Evolutionary conservation across 2,113 vertebrate genomes (phyloP), one percentile per base, ranked within the genome.

Genomic region (Orycteropus afer): DNA sequence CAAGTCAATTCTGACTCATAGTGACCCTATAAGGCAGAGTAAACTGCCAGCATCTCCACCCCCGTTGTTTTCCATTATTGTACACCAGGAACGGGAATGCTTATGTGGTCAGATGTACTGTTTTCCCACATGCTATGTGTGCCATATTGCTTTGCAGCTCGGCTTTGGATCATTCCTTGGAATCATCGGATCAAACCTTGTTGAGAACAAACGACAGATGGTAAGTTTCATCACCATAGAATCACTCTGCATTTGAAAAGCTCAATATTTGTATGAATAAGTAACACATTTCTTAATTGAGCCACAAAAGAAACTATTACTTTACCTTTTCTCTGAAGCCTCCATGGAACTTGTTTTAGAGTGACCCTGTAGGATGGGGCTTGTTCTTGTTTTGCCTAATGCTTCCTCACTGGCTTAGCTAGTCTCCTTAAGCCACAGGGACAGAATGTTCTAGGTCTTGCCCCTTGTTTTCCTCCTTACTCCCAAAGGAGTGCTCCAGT

Each of bases 151-250:
- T 96, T 99, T 99, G 96, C 98, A 99, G 99, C 99, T 99, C 95
- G 99, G 99, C 94, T 99, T 99, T 93, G 99, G 99, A 91, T 99
- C 99, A 0, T 99, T 99, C 97, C 99, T 99, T 97, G 99, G 99
- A 98, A 99, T 99, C 98, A 99, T 99, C 2, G 99, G 99, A 78
- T 99, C 99, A 97, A 99, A 99, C 98, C 98, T 99, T 97, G 99
- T 99, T 97, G 99, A 99, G 96, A 99, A 99, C 98, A 99, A 99
- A 98, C 99, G 99, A 97, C 99, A 99, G 98, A 99, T 99, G 99
- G 99, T 99, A 99, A 99, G 98, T 98, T 96, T 85, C 67, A 67
- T 90, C 23, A 3, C 78, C 86, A 53, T 51, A 55, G 49, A 93
- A 47, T 95, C 20, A 57, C 92, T 94, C 81, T 95, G 97, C 55